Base-by-base conservation (phyloP, 2,113 vertebrate species). In the Larimichthys polyactis region DNA sequence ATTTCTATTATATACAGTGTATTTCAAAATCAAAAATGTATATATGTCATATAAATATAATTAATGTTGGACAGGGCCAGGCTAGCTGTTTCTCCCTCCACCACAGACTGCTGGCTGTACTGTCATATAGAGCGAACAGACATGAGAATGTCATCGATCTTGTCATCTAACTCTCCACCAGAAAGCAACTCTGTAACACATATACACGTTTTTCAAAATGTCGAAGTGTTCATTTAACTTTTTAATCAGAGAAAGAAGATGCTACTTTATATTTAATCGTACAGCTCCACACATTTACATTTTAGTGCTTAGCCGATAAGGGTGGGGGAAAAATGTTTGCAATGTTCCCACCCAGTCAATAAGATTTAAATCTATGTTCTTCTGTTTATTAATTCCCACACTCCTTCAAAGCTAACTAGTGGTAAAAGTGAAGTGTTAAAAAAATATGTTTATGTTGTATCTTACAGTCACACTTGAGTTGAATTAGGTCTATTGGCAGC, bases 401-500 rank as follows among this genome's bases (percentile, higher is more conserved):
- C 76, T 69, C 63, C 66, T 59, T 69, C 75, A 44, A 75, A 73
- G 65, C 46, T n/a, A 71, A 73, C 32, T 36, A 22, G 16, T 27
- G 54, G 48, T 63, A 52, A 75, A 63, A 78, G 40, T 40, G 10
- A 74, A 83, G 79, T 22, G 71, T 71, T 64, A 62, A 51, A 72
- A 48, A 77, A 74, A 69, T 71, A 17, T 75, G 79, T 79, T 89
- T 86, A 71, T 75, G 71, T 67, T 82, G 54, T 68, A 75, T 78
- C 81, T 55, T 76, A 59, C 71, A 36, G 60, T 68, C 65, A 55
- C 44, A 62, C 24, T 78, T 49, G 27, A 60, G 49, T 66, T 80
- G 75, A 78, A 84, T 79, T 51, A 32, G 70, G 36, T 52, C 57
- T 79, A 85, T 87, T 79, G 88, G 90, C 89, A 88, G 84, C 76